Evolutionary conservation across 2,113 vertebrate genomes (phyloP).

Genomic region (Eudyptes chrysolophus): DNA sequence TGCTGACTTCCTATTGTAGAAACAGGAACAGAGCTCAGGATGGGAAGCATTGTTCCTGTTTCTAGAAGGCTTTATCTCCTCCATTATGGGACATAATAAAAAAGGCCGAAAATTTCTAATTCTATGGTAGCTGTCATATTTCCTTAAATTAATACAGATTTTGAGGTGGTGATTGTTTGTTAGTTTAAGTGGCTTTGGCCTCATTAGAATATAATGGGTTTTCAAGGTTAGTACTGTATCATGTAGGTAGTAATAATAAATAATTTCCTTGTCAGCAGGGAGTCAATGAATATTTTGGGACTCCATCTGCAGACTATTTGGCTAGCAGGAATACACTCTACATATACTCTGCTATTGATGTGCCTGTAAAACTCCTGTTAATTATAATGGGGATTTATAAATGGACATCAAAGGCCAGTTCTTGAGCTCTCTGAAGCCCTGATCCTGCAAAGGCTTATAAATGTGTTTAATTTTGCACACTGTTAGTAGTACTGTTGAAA

Average conservation of each 20-base stretch:
- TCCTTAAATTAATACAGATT: slow-evolving; percentile 22
- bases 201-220: slow-evolving; percentile 62
- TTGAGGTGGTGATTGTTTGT: background rate
- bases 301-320: slow-evolving; percentile 65
- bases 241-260: slow-evolving; percentile 70
- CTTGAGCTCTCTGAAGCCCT: slow-evolving; percentile 44
- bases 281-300: slow-evolving; percentile 71
- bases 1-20: background rate
- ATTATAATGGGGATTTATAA: slow-evolving; percentile 61
- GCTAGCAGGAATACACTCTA: slow-evolving; percentile 32
- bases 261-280: slow-evolving; percentile 67
- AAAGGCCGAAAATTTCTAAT: background rate
- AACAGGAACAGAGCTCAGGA: background rate
- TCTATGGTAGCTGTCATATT: background rate
- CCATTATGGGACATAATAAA: background rate
- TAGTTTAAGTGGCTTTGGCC: slow-evolving; percentile 16
- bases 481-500: slow-evolving; percentile 37
- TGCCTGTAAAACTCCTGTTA: slow-evolving; percentile 38
- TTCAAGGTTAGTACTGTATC: slow-evolving; percentile 68
- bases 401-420: slow-evolving; percentile 57
- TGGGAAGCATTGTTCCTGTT: background rate
- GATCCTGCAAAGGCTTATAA: slow-evolving; percentile 45
- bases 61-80: background rate
- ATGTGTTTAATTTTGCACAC: slow-evolving; percentile 51
- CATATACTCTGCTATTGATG: slow-evolving; percentile 32